A percentile compares a stretch with the other conserved stretches of the same genome.
Conservation (phyloP, 2,888 invertebrate species). For the Nomada flava region DNA sequence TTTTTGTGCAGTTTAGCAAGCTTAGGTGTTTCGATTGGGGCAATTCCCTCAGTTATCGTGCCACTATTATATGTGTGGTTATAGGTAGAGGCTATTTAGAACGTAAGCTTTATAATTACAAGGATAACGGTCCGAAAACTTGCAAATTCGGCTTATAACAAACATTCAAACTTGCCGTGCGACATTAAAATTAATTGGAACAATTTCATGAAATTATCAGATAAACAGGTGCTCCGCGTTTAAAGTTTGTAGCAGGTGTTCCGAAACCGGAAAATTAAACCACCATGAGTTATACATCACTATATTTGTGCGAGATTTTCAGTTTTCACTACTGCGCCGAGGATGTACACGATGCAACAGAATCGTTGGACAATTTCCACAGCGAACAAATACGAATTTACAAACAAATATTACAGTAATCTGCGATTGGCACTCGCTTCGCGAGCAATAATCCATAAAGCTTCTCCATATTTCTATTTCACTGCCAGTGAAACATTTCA, state of each 20-base stretch:
- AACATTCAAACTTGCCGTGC: constrained; percentile 53
- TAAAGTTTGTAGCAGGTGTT: constrained; percentile 60
- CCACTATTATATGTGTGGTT: background rate
- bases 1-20: background rate
- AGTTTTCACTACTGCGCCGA: constrained; percentile 37
- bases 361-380: constrained; percentile 37
- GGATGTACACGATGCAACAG: constrained; percentile 26
- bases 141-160: constrained; percentile 56
- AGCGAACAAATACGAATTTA: background rate
- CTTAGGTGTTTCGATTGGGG: background rate
- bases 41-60: background rate
- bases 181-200: constrained; percentile 58
- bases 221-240: constrained; percentile 59
- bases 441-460: background rate
- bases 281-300: constrained; percentile 58
- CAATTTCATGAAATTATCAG: constrained; percentile 60
- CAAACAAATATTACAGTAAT: background rate
- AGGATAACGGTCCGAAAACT: constrained; percentile 53
- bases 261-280: constrained; percentile 60
- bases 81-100: background rate
- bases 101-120: constrained; percentile 48
- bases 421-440: background rate
- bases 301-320: constrained; percentile 41
- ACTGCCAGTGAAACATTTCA: no score
- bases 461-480: background rate